Percentiles rank a stretch among this genome's conserved stretches.
Conservation (phyloP, 2,797 vertebrate species). For the Carcharodon carcharias region DNA sequence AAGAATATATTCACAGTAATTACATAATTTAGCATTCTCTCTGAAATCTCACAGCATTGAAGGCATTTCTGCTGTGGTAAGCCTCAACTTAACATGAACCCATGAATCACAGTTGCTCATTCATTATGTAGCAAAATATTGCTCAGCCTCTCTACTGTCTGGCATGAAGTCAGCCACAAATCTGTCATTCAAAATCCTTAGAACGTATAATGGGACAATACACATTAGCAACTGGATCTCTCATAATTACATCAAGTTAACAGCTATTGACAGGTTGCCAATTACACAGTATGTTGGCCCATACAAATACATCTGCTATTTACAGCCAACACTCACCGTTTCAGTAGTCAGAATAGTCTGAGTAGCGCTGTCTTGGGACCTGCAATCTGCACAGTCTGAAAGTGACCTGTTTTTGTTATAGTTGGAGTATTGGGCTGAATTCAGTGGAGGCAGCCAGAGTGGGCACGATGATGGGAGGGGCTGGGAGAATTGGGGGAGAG, state of each 20-base stretch:
- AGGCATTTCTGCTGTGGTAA: not conserved
- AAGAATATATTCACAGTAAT: not conserved
- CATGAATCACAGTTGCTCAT: not conserved
- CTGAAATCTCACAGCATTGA: not conserved
- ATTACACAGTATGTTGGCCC: not conserved
- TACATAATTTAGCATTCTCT: not conserved
- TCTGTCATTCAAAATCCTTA: not conserved
- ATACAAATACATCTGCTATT: not conserved
- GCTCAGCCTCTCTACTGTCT: too few species aligned
- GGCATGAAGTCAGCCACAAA: not conserved
- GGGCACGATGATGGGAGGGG: too few species aligned
- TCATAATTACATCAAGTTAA: not conserved
- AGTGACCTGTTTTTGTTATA: not conserved
- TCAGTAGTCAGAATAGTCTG: not conserved
- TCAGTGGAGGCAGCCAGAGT: too few species aligned
- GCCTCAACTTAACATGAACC: not conserved
- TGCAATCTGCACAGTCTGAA: not conserved
- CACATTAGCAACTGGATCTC: not conserved
- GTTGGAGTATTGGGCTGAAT: not conserved
- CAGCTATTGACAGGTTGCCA: not conserved
- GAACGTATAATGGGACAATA: not conserved
- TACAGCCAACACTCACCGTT: not conserved
- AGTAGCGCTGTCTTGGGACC: not conserved
- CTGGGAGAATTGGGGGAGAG: too few species aligned
- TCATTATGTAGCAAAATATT: not conserved